Base-by-base conservation (phyloP, 2,888 invertebrate genomes). In the Callinectes sapidus region DNA sequence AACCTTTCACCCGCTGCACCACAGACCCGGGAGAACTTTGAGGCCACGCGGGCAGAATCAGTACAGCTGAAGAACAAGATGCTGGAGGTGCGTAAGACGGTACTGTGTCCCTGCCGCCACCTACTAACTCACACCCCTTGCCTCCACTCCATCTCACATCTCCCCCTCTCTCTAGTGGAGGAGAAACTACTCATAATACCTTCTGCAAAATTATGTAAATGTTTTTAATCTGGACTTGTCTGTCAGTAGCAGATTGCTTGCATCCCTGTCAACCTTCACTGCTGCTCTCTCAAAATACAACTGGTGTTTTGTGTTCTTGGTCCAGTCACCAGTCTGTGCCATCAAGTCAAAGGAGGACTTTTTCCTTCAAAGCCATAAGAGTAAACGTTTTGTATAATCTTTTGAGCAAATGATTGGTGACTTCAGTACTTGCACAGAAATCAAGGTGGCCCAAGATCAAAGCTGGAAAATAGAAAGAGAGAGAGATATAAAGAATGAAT, bases 31-130 rank as follows among this genome's bases (percentile, higher is more conserved):
- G 98, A 97, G 96, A 98, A 98, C 96, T 99, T 98, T 97, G 97
- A 98, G 96, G 97, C 98, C 95, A 98, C 98, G 94, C 97, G 98
- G 96, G 97, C 98, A 96, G 98, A 98, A 96, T 98, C 98, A 85
- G 98, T 98, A 96, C 97, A 97, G 95, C 97, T 99, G 96, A 99
- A 98, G 97, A 98, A 98, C 96, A 99, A 98, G 97, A 99, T 99
- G 98, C 97, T 99, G 97, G 98, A 99, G 96, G 97, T 98, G 96
- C 92, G 98, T 95, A 98, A 98, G 96, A 97, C 97, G 97, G 98
- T 98, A 96, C 96, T 95, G 94, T 92, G 92, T 92, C 92, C n/a
- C 87, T 61, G 87, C 90, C 71, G 87, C 92, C 90, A 87, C 90
- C 66, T 87, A 92, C 92, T 92, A 90, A 90, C 92, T 90, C 92